phyloP scores from a whole-genome alignment of 2,888 invertebrate genomes.

The Apodemia mormo region DNA sequence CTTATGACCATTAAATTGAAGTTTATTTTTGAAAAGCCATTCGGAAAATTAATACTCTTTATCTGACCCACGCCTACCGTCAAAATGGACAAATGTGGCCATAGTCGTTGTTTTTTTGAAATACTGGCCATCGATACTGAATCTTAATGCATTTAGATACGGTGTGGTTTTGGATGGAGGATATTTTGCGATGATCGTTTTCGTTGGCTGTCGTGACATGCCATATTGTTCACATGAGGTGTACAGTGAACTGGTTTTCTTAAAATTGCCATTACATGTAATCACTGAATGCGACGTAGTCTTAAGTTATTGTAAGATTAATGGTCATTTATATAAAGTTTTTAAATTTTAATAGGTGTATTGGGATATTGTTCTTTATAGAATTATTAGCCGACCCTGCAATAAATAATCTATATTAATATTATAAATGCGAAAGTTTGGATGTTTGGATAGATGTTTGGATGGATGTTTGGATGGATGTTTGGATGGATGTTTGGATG shows the following conservation, averaged over 20 bases:
- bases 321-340: background rate
- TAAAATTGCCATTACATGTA: constrained; percentile 61
- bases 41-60: constrained; percentile 53
- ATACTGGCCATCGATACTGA: constrained; percentile 6
- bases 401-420: too few relatives aligned
- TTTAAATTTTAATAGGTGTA: too few relatives aligned
- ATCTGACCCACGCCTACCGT: constrained; percentile 77
- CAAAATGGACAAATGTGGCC: constrained; percentile 53
- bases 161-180: constrained; percentile 51
- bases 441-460: too few relatives aligned
- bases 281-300: constrained; percentile 56
- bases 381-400: too few relatives aligned
- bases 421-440: too few relatives aligned
- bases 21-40: constrained; percentile 53
- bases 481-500: too few relatives aligned
- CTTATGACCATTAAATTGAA: constrained; percentile 51
- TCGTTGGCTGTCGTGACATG: constrained; percentile 73
- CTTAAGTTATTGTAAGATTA: constrained; percentile 32
- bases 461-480: too few relatives aligned
- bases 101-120: background rate
- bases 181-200: constrained; percentile 62
- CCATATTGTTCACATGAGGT: constrained; percentile 79
- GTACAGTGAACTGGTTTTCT: constrained; percentile 72
- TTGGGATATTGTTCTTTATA: too few relatives aligned
- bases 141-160: constrained; percentile 51